A percentile compares a stretch with the other conserved stretches of the same genome.
phyloP scores from a whole-genome alignment of 1,140 invertebrate genomes.

The Bombus sibiricus region DNA sequence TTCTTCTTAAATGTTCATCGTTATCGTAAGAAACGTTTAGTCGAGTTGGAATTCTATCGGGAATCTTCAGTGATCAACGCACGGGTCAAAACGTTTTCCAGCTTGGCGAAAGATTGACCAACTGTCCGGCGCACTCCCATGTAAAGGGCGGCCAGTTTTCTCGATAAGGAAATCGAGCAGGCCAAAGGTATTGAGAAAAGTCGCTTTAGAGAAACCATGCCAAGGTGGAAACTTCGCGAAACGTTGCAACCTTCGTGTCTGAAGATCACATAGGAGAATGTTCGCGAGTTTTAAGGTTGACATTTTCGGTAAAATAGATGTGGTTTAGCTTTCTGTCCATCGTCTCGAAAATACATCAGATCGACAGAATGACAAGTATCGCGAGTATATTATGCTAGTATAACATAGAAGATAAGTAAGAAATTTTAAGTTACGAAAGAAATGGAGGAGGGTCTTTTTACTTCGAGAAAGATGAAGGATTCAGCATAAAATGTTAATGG shows the following conservation, averaged over 20 bases:
- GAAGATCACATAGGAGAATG: constrained; percentile 22
- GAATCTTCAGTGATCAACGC: neutral
- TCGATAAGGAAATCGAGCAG: constrained; percentile 65
- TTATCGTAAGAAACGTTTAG: neutral
- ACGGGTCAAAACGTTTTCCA: constrained; percentile 18
- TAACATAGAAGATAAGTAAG: no score
- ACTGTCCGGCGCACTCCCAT: constrained; percentile 57
- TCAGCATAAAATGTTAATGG: neutral
- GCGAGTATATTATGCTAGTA: no score
- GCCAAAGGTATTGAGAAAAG: constrained; percentile 64
- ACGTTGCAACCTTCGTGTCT: constrained; percentile 54
- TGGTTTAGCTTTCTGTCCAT: neutral
- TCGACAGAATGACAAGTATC: neutral
- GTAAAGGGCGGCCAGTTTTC: constrained; percentile 68
- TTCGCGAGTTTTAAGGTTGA: neutral
- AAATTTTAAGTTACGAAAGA: neutral
- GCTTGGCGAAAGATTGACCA: constrained; percentile 59
- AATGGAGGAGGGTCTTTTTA: no score
- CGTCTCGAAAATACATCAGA: neutral
- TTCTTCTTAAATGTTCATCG: no score
- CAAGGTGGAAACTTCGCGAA: constrained; percentile 71
- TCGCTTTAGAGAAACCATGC: constrained; percentile 69
- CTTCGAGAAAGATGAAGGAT: neutral
- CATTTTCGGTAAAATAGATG: neutral
- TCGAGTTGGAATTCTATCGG: neutral